phyloP scores from a whole-genome alignment of 1,140 invertebrate genomes.

The Forficula auricularia region DNA sequence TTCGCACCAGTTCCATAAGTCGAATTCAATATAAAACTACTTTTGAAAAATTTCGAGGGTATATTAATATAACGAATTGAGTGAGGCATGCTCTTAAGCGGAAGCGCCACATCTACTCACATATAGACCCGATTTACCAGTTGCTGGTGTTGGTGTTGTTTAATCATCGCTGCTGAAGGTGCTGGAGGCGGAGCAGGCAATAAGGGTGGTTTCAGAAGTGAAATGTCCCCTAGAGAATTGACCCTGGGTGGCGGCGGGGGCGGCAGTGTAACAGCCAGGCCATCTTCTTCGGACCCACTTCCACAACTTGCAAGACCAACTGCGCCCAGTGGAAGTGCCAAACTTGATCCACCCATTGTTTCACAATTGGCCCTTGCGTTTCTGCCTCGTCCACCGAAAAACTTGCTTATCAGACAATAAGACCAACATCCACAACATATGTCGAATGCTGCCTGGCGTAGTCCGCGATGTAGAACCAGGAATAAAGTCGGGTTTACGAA shows the following conservation, averaged over 20 bases:
- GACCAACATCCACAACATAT: slow-evolving; percentile 53
- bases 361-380: too few relatives aligned
- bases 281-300: neutral
- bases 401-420: slow-evolving; percentile 21
- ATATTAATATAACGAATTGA: too few relatives aligned
- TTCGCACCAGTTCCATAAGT: too few relatives aligned
- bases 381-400: too few relatives aligned
- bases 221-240: slow-evolving; percentile 21
- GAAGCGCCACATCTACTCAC: slow-evolving; percentile 9
- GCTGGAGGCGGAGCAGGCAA: slow-evolving; percentile 25
- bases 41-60: too few relatives aligned
- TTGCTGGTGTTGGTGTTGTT: slow-evolving; percentile 1
- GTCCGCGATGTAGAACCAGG: slow-evolving; percentile 53
- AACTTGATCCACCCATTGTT: too few relatives aligned
- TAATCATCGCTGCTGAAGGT: slow-evolving; percentile 16
- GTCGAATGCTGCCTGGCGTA: slow-evolving; percentile 48
- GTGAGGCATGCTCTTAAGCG: too few relatives aligned
- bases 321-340: neutral
- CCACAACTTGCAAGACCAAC: slow-evolving; percentile 6
- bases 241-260: slow-evolving; percentile 17
- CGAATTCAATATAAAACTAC: too few relatives aligned
- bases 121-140: slow-evolving; percentile 12
- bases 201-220: slow-evolving; percentile 30
- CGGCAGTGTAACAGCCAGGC: slow-evolving; percentile 13
- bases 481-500: slow-evolving; percentile 71